Percentiles rank a stretch among this genome's conserved stretches.
phyloP scores from a whole-genome alignment of 1,140 invertebrate genomes.

The Hirudo medicinalis region DNA sequence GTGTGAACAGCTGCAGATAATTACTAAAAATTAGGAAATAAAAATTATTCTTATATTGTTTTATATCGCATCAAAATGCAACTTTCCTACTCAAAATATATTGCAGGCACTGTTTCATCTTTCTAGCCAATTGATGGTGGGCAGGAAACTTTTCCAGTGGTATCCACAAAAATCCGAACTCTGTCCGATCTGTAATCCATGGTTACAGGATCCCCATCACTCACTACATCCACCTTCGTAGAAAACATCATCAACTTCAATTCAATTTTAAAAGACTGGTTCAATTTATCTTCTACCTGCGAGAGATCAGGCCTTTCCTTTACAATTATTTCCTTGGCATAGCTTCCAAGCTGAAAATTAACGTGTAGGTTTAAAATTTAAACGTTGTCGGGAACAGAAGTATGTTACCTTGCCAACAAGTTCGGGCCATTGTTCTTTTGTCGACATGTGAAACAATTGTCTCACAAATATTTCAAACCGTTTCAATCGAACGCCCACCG shows the following conservation, averaged over 20 bases:
- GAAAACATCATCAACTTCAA: background rate
- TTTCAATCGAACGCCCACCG: no score
- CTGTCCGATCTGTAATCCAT: constrained; percentile 4
- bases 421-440: background rate
- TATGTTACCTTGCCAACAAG: background rate
- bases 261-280: background rate
- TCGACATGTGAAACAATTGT: no score
- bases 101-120: no score
- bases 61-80: no score
- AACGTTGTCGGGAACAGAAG: background rate
- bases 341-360: background rate
- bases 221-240: background rate
- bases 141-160: background rate
- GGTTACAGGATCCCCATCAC: background rate
- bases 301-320: constrained; percentile 1
- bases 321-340: background rate
- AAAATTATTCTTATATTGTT: no score
- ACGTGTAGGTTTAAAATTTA: background rate
- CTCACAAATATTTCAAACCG: no score
- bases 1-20: no score
- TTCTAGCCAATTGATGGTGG: background rate
- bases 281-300: background rate
- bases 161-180: background rate
- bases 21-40: no score
- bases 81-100: no score